Evolutionary conservation across 1,140 invertebrate species (phyloP), one percentile per base, ranked within the genome.

Genomic region (Bicyclus anynana): DNA sequence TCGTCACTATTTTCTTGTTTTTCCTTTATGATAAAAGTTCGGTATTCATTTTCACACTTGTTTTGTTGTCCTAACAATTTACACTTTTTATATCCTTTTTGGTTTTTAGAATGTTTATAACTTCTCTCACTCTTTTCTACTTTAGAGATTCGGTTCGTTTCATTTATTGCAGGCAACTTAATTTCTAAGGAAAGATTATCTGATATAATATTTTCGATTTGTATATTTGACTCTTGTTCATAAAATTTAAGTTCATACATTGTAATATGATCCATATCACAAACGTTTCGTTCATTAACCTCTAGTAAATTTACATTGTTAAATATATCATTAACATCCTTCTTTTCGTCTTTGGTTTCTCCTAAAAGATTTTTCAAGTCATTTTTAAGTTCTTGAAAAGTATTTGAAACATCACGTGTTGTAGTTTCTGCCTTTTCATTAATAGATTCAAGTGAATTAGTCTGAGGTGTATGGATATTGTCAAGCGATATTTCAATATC

Each of bases 241-340:
- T 69, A 67, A 50, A 69, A 65, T 51, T 80, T 72, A 55, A 81
- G 52, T 49, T 75, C 73, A 67, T 84, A 87, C 21, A 86, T 69
- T 20, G 80, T 80, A 44, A 87, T 86, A 42, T 87, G 83, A 68
- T 86, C 81, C 76, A 87, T 69, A 50, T 85, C 74, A 64, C 63
- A 67, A 21, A 80, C 59, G 5, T 75, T 72, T 65, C 48, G 72
- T 16, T 60, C 65, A 33, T 1, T 33, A 2, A 37, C 13, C 14
- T 65, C 59, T 33, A 62, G 55, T 29, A 52, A 4, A 46, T 54
- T 49, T 17, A 54, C 48, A 33, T 46, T 20, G 47, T 46, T 18
- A 50, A 46, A 29, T 29, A 14, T 17, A 12, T n/a, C 17, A 13
- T 33, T 21, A 13, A 53, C 38, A 44, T 61, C 52, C 2, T 7